These are phyloP conservation scores for Myrmophylax atrothorax DNA, from an alignment of 2,113 vertebrate genomes.

Conservation along the genomic window DNA sequence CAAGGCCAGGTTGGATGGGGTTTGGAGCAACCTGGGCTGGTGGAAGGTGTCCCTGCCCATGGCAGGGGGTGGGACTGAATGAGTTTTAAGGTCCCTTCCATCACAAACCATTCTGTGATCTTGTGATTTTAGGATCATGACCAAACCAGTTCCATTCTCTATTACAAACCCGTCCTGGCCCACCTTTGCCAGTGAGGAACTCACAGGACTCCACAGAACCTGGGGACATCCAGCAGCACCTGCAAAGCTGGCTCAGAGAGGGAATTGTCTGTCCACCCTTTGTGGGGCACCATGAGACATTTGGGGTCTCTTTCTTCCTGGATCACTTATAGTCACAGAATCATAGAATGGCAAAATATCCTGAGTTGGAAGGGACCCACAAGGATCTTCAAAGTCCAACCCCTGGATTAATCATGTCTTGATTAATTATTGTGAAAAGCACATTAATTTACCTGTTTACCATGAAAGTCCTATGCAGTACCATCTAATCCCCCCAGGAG, in stretches of 20 bases:
- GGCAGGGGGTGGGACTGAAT: not conserved
- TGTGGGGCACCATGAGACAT: not conserved
- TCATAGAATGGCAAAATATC: not conserved
- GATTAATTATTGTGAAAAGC: not conserved
- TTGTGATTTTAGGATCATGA: not conserved
- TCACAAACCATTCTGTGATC: not conserved
- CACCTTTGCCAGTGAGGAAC: not conserved
- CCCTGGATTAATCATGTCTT: not conserved
- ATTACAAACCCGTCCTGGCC: not conserved
- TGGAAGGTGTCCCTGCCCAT: not conserved
- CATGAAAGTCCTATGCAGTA: not conserved
- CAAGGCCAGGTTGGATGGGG: fast-evolving
- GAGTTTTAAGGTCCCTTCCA: not conserved
- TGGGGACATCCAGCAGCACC: not conserved
- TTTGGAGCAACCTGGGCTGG: fast-evolving
- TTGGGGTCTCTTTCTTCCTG: not conserved
- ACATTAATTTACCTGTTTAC: not conserved
- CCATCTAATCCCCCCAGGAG: not conserved
- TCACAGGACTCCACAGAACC: not conserved
- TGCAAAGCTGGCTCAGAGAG: not conserved
- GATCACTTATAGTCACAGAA: not conserved
- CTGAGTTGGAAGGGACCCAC: not conserved
- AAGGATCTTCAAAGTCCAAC: too few relatives aligned
- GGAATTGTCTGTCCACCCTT: not conserved
- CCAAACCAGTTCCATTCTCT: not conserved